A percentile compares a stretch with the other conserved stretches of the same genome.
Evolutionary conservation across 2,888 invertebrate species (phyloP).

Genomic region (Achlya flavicornis): DNA sequence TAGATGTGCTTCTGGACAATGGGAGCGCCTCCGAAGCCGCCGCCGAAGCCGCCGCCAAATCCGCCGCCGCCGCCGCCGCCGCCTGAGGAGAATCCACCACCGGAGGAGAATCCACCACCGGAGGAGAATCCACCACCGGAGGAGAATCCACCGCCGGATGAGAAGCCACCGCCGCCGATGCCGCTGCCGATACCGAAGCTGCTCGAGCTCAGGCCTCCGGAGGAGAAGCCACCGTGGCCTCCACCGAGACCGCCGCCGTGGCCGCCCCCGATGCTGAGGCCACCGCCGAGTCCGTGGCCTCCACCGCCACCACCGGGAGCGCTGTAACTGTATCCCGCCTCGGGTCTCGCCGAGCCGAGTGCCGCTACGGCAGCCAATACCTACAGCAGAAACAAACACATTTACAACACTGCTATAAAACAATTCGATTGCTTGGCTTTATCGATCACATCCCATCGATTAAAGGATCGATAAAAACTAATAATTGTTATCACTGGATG

Average conservation of each 20-base stretch:
- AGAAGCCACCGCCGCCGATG: conserved; percentile 41
- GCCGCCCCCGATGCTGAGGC: conserved; percentile 49
- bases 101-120: conserved; percentile 49
- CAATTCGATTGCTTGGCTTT: conserved; percentile 44
- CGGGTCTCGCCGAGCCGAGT: conserved; percentile 84
- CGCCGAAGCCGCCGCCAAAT: conserved; percentile 63
- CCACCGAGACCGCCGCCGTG: conserved; percentile 47
- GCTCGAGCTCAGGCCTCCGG: conserved; percentile 55
- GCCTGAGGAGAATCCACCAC: conserved; percentile 45
- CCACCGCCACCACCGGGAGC: conserved; percentile 72
- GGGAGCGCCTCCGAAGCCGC: conserved; percentile 76
- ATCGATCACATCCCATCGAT: conserved; percentile 37
- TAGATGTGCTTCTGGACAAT: conserved; percentile 92
- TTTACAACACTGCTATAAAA: conserved; percentile 31
- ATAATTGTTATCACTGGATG: conserved; percentile 31
- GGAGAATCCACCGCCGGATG: conserved; percentile 54
- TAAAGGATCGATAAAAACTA: background rate
- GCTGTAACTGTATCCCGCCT: conserved; percentile 85
- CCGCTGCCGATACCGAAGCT: conserved; percentile 53
- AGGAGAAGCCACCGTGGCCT: conserved; percentile 52
- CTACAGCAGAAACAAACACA: conserved; percentile 58
- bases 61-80: conserved; percentile 64
- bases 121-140: conserved; percentile 54
- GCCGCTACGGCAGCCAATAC: conserved; percentile 83
- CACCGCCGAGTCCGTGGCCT: conserved; percentile 55